phyloP scores from a whole-genome alignment of 2,888 invertebrate genomes.

The Meandrusa payeni region DNA sequence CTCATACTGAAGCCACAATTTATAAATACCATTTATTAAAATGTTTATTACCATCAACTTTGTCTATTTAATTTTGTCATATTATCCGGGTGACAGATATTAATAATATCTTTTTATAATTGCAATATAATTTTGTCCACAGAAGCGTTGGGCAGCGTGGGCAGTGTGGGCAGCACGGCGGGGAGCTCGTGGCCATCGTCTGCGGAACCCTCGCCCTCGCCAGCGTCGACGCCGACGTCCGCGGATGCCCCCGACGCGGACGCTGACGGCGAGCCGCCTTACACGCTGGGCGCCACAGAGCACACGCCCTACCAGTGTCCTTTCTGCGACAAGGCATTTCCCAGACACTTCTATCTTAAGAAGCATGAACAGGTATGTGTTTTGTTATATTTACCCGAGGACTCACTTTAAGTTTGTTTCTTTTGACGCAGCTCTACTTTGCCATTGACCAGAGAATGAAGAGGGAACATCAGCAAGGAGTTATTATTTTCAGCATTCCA shows the following conservation, averaged over 20 bases:
- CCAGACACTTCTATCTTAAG: slow-evolving; percentile 91
- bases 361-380: slow-evolving; percentile 92
- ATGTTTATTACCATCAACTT: too few species aligned
- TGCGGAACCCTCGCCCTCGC: slow-evolving; percentile 81
- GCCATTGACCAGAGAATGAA: too few species aligned
- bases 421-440: too few species aligned
- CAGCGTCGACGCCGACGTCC: slow-evolving; percentile 84
- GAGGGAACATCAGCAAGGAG: too few species aligned
- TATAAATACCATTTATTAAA: too few species aligned
- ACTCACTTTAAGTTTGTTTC: too few species aligned
- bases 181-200: slow-evolving; percentile 86
- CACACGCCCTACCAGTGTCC: slow-evolving; percentile 93
- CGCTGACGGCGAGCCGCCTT: slow-evolving; percentile 82
- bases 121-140: slow-evolving; percentile 33
- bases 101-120: too few species aligned
- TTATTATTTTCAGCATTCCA: too few species aligned
- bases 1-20: too few species aligned
- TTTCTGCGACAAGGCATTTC: slow-evolving; percentile 95
- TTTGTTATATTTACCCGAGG: too few species aligned
- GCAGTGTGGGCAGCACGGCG: slow-evolving; percentile 84
- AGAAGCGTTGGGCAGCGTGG: slow-evolving; percentile 82
- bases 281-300: slow-evolving; percentile 85
- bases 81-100: too few species aligned
- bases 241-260: slow-evolving; percentile 83
- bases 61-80: too few species aligned